These are phyloP conservation scores for Caranx ignobilis DNA, from an alignment of 2,113 vertebrate species.

Conservation along the genomic window DNA sequence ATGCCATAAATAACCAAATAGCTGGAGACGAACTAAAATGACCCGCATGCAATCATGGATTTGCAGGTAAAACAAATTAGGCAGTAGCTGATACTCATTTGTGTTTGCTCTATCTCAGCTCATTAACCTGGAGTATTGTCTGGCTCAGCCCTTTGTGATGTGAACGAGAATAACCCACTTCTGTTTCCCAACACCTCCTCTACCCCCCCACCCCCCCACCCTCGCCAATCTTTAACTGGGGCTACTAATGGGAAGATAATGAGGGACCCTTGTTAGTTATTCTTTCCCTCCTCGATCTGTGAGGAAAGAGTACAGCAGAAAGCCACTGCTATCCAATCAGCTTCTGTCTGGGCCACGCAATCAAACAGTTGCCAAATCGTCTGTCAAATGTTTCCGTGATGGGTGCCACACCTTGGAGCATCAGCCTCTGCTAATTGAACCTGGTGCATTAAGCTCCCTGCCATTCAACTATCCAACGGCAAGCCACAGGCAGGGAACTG, in stretches of 20 bases:
- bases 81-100: constrained; percentile 48
- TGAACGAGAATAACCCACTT: constrained; percentile 36
- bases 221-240: background rate
- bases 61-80: constrained; percentile 61
- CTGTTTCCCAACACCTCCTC: constrained; percentile 8
- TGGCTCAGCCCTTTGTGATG: constrained; percentile 37
- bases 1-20: constrained; percentile 32
- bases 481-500: constrained; percentile 6
- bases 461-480: constrained; percentile 35
- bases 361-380: constrained; percentile 58
- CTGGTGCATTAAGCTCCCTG: constrained; percentile 23
- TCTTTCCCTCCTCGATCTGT: constrained; percentile 16
- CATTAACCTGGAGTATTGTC: constrained; percentile 50
- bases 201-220: background rate
- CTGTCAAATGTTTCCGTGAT: constrained; percentile 50
- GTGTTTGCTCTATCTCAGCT: constrained; percentile 42
- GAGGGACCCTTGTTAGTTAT: constrained; percentile 34
- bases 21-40: constrained; percentile 29
- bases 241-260: constrained; percentile 57
- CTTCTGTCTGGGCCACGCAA: constrained; percentile 48
- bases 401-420: constrained; percentile 42
- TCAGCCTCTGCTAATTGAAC: constrained; percentile 57
- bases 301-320: background rate
- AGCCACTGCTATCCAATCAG: constrained; percentile 24
- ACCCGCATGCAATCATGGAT: constrained; percentile 27